These are phyloP conservation scores for Pungitius pungitius DNA, from an alignment of 2,113 vertebrate genomes.

Conservation along the genomic window DNA sequence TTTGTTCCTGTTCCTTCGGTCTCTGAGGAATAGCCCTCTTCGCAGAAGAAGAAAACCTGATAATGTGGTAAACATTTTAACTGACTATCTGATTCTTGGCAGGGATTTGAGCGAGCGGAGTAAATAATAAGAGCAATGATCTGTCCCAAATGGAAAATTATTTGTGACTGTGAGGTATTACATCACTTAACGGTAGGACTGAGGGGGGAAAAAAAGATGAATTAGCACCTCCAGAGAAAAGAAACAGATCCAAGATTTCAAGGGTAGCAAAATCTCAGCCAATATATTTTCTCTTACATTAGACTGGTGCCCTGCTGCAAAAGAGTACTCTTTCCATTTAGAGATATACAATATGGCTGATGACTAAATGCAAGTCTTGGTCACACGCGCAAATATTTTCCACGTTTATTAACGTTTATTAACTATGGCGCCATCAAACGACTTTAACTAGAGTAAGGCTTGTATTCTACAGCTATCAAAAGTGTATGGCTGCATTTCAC, in stretches of 20 bases:
- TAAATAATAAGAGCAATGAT: constrained; percentile 64
- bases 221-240: constrained; percentile 63
- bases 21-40: constrained; percentile 10
- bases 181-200: constrained; percentile 66
- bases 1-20: constrained; percentile 19
- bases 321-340: constrained; percentile 61
- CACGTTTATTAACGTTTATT: constrained; percentile 61
- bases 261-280: constrained; percentile 68
- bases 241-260: constrained; percentile 68
- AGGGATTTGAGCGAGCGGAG: constrained; percentile 44
- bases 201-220: constrained; percentile 30
- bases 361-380: constrained; percentile 68
- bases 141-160: constrained; percentile 61
- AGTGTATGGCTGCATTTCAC: constrained; percentile 31
- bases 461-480: constrained; percentile 41
- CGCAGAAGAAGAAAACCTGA: constrained; percentile 14
- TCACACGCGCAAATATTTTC: constrained; percentile 62
- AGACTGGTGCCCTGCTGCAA: constrained; percentile 43
- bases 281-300: constrained; percentile 73
- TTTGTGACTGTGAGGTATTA: constrained; percentile 66
- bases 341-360: constrained; percentile 69
- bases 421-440: constrained; percentile 53
- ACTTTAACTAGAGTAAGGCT: constrained; percentile 35
- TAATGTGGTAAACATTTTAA: constrained; percentile 54
- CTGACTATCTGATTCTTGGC: constrained; percentile 43